Evolutionary conservation across 2,797 vertebrate genomes (phyloP), one percentile per base, ranked within the genome.

Genomic region (Labroides dimidiatus): DNA sequence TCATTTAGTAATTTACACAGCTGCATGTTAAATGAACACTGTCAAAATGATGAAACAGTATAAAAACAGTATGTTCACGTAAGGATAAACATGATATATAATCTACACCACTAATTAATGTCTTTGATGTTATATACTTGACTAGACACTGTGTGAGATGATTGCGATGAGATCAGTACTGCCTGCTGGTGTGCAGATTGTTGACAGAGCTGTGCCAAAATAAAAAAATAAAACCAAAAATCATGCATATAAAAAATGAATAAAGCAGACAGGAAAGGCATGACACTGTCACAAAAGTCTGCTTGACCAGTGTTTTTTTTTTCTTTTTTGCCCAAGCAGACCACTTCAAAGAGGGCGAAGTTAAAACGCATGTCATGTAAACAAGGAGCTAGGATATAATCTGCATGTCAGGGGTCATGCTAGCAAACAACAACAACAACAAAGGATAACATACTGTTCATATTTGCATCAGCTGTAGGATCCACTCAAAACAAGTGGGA

Each of bases 1-100:
- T 33, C 71, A 55, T 49, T 78, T 68, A 15, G 17, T 76, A 17
- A 72, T 77, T 65, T 64, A 82, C 59, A 89, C 71, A 85, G 84
- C 77, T 88, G 88, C 81, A 82, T 51, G 17, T 20, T 57, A 59
- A 66, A 65, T 66, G 75, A 72, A 80, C 63, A 81, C 37, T 59
- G 74, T 84, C 75, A 72, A 72, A 75, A 61, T 65, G 69, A 19
- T 69, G 30, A 71, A 75, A 79, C 50, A 77, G 78, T 90, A 88
- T 64, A 89, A 91, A 91, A 92, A 84, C 37, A 75, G 77, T 30
- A 78, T 58, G 52, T 69, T 59, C 60, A 74, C 54, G 57, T 48
- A 43, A 36, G 65, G 27, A 78, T 37, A 71, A 64, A 61, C 36
- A 45, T 23, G 4, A 86, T 64, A 77, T 55, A 86, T 37, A 70